phyloP scores from a whole-genome alignment of 2,888 invertebrate genomes.

The Petrophora chlorosata region DNA sequence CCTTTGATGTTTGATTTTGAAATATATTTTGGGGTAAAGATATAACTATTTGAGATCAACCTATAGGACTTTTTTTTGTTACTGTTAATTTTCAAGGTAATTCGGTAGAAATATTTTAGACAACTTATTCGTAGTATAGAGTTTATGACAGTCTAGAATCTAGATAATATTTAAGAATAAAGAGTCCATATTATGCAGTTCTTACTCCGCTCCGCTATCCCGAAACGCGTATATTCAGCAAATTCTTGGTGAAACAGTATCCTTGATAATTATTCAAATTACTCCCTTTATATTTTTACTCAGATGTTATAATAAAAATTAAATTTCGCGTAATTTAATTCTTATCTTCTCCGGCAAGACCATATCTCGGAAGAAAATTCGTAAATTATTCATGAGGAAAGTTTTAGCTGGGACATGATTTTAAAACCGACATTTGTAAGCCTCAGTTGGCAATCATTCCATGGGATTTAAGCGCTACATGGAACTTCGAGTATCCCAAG shows the following conservation, averaged over 20 bases:
- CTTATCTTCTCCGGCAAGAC: constrained; percentile 77
- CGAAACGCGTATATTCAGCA: constrained; percentile 29
- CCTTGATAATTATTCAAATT: constrained; percentile 74
- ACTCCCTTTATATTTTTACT: constrained; percentile 72
- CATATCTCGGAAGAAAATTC: constrained; percentile 80
- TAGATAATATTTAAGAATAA: no score
- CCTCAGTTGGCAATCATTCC: constrained; percentile 62
- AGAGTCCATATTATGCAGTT: no score
- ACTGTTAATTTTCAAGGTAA: no score
- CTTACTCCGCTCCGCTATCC: constrained; percentile 2
- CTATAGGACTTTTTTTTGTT: no score
- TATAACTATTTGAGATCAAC: not conserved
- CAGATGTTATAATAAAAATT: constrained; percentile 74
- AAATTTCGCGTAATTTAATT: constrained; percentile 78
- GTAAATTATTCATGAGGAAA: constrained; percentile 83
- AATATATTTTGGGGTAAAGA: constrained; percentile 11
- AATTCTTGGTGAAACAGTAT: constrained; percentile 31
- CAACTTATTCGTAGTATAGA: no score
- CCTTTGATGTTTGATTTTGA: constrained; percentile 27
- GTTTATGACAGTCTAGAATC: no score
- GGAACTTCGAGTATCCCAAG: no score
- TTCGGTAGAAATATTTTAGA: no score
- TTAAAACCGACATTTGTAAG: constrained; percentile 81
- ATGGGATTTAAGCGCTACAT: constrained; percentile 47
- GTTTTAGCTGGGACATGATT: constrained; percentile 81